These are phyloP conservation scores for Bubo scandiacus DNA, from an alignment of 2,113 vertebrate genomes.

Conservation along the genomic window DNA sequence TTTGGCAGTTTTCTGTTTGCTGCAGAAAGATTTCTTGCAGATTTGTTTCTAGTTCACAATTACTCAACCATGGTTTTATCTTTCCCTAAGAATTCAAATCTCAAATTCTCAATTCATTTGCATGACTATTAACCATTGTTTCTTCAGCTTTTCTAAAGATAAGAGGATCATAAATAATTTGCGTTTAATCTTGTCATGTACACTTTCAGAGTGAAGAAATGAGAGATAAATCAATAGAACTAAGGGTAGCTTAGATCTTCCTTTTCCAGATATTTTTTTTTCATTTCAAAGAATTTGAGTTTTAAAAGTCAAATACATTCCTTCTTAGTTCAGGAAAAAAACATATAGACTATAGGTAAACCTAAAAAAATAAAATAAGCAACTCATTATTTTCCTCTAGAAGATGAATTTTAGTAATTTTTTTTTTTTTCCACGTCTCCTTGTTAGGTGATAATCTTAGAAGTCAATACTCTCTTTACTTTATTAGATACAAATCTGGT, in stretches of 20 bases:
- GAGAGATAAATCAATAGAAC: neutral
- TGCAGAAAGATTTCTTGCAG: neutral
- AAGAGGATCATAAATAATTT: neutral
- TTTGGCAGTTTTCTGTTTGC: neutral
- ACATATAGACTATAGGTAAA: neutral
- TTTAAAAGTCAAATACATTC: neutral
- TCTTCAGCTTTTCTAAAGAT: neutral
- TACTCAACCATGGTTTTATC: neutral
- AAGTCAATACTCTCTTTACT: neutral
- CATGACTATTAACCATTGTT: neutral
- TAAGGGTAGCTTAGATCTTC: neutral
- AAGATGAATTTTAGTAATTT: accelerated
- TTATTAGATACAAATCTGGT: neutral
- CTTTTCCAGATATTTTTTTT: too few relatives aligned
- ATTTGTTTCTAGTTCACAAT: neutral
- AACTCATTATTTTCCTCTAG: neutral
- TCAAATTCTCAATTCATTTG: neutral
- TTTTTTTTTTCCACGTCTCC: neutral
- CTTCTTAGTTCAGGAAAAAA: neutral
- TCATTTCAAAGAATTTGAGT: neutral
- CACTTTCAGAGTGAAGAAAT: neutral
- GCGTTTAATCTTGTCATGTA: neutral
- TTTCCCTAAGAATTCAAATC: neutral
- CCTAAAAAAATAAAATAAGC: neutral
- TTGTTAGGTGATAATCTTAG: neutral